Base-by-base conservation (phyloP, 2,888 invertebrate genomes). In the Caenorhabditis panamensis region DNA sequence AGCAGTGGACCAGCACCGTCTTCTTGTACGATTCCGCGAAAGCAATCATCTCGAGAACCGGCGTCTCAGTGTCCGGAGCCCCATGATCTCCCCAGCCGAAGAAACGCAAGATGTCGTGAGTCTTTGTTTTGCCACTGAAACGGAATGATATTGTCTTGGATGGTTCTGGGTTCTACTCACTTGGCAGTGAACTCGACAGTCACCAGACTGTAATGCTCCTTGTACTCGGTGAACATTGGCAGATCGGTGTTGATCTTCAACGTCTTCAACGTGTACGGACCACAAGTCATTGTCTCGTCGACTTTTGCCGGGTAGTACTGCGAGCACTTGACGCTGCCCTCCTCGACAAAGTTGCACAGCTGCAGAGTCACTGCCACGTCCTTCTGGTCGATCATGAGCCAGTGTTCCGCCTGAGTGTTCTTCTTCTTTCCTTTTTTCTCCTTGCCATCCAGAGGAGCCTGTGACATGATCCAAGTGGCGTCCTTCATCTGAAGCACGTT, bases 1-100 rank as follows among this genome's bases (percentile, higher is more conserved):
- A 94, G 94, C 82, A 94, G 95, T 18, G 96, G 96, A 90, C 93
- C 41, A 41, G 8, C 2, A 41, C 13, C 9, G 6, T 41, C 41
- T 47, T 47, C 18, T n/a, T 11, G 18, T 47, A 47, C 47, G n/a
- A 6, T 2, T 47, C 47, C 2, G 18, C 18, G 47, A 18, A 47
- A 3, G 3, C 6, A 18, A 47, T n/a, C 5, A 47, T 4, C 20
- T 47, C 47, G n/a, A 18, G 18, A 41, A 4, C 31, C 11, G 18
- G n/a, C 5, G 47, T 4, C 3, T 47, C 47, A 2, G 47, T n/a
- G 2, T 47, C 20, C 47, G 18, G 18, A 47, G 9, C 1, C 1
- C 4, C 47, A 9, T 47, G n/a, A 4, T 47, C 47, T 9, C 5
- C 18, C 47, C 47, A 47, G n/a, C 20, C 47, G 11, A 47, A n/a